A percentile compares a stretch with the other conserved stretches of the same genome.
These are phyloP conservation scores for Sminthopsis crassicaudata DNA, from an alignment of 2,113 vertebrate genomes.

Conservation along the genomic window DNA sequence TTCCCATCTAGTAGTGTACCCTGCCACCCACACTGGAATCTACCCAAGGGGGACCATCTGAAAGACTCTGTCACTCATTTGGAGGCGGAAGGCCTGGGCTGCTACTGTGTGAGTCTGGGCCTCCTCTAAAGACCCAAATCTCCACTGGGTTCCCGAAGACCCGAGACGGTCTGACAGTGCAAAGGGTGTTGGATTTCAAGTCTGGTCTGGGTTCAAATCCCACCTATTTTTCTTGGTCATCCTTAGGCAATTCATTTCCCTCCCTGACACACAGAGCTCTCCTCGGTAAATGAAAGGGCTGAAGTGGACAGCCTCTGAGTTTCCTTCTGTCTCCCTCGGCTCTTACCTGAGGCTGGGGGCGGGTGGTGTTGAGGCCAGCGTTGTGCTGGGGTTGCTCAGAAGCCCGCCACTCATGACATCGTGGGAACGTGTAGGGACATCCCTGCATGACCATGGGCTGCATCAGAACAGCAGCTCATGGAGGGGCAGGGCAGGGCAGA, in stretches of 20 bases:
- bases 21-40: neutral
- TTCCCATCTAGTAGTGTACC: neutral
- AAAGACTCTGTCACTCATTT: neutral
- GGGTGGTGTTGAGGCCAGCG: slow-evolving; percentile 70
- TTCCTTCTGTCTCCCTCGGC: neutral
- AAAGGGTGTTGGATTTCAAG: neutral
- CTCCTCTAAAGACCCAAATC: neutral
- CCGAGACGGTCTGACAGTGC: neutral
- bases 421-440: slow-evolving; percentile 83
- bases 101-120: neutral
- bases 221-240: neutral
- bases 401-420: slow-evolving; percentile 83
- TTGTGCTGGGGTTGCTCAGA: slow-evolving; percentile 64
- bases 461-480: slow-evolving; percentile 83
- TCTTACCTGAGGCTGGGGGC: slow-evolving; percentile 83
- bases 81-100: neutral
- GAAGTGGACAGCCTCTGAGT: neutral
- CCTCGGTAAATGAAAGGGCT: neutral
- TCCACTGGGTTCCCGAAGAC: neutral
- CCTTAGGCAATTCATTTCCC: neutral
- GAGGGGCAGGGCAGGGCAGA: slow-evolving; percentile 52
- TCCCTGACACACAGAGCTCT: neutral
- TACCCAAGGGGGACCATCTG: neutral
- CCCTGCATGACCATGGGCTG: slow-evolving; percentile 88
- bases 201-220: neutral